These are phyloP conservation scores for Bambusicola thoracicus DNA, from an alignment of 2,113 vertebrate species.

Conservation along the genomic window DNA sequence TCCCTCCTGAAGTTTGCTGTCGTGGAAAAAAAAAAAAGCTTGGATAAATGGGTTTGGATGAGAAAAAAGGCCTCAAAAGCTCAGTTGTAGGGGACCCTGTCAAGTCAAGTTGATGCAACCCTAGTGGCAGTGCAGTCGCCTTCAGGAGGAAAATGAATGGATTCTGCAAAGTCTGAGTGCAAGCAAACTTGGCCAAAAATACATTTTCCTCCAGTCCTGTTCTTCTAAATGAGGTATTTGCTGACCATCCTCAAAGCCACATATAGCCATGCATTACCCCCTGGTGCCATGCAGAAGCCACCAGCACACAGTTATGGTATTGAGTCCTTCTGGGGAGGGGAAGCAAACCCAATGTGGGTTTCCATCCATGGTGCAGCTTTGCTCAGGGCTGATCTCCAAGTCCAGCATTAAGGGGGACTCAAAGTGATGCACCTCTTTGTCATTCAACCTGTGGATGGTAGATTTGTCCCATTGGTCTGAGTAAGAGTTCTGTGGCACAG, in stretches of 20 bases:
- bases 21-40: not conserved
- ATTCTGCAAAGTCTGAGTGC: not conserved
- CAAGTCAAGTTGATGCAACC: not conserved
- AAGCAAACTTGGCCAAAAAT: not conserved
- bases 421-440: not conserved
- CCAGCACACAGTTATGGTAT: too few relatives aligned
- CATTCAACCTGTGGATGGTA: not conserved
- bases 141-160: fast-evolving
- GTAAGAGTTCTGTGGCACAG: fast-evolving
- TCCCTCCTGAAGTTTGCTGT: not conserved
- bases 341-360: too few relatives aligned
- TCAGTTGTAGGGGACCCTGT: too few relatives aligned
- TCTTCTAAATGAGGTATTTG: not conserved
- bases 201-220: not conserved
- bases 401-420: not conserved
- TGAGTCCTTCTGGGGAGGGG: not conserved
- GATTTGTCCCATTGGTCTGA: not conserved
- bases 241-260: fast-evolving
- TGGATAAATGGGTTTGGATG: not conserved
- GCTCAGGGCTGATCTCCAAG: not conserved
- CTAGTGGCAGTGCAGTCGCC: not conserved
- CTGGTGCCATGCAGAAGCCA: not conserved
- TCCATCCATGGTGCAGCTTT: not conserved
- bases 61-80: not conserved
- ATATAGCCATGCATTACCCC: fast-evolving